These are phyloP conservation scores for Phoenicopterus ruber DNA, from an alignment of 2,113 vertebrate species.

Conservation along the genomic window DNA sequence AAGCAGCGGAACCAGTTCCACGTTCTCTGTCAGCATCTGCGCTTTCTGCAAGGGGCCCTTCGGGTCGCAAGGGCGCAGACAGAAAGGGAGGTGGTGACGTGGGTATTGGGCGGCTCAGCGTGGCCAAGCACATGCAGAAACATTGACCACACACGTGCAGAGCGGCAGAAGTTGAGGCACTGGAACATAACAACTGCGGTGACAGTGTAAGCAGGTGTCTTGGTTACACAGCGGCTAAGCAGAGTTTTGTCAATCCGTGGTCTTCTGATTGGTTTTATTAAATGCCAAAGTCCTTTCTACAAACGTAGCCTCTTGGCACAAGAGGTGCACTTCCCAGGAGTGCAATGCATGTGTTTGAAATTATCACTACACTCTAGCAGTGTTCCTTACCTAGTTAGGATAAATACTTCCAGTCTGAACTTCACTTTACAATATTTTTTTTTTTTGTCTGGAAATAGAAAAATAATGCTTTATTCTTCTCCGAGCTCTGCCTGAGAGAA, in stretches of 20 bases:
- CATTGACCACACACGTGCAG: fast-evolving
- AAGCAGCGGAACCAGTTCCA: background rate
- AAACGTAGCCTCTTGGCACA: background rate
- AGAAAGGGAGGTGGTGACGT: fast-evolving
- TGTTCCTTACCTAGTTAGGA: background rate
- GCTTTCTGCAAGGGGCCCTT: background rate
- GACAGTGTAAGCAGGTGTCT: background rate
- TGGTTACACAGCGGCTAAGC: background rate
- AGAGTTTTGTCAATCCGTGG: background rate
- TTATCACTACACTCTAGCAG: background rate
- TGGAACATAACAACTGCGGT: background rate
- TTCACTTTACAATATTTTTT: background rate
- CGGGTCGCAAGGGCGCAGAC: background rate
- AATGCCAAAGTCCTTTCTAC: background rate
- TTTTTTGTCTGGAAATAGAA: background rate
- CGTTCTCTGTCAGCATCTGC: background rate
- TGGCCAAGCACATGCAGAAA: background rate
- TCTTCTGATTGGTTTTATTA: background rate
- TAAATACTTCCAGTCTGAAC: background rate
- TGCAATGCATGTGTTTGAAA: background rate
- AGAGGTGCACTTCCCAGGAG: background rate
- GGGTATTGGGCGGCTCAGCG: fast-evolving
- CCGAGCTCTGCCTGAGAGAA: background rate
- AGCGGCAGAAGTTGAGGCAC: background rate
- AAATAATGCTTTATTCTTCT: background rate